Evolutionary conservation across 2,797 vertebrate genomes (phyloP), one percentile per base, ranked within the genome.

Genomic region (Tragopan temminckii): DNA sequence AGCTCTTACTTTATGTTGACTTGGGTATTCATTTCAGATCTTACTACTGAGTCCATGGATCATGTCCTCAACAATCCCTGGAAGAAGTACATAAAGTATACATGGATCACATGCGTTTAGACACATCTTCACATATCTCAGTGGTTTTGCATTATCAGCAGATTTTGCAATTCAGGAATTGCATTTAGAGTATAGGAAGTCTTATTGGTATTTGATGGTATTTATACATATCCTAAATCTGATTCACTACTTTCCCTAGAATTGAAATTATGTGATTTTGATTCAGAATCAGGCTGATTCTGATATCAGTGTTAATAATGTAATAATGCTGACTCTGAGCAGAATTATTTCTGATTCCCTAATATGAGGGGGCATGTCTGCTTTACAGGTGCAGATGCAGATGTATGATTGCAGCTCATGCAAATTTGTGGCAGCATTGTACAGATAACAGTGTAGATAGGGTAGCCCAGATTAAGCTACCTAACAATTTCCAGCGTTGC

Each of bases 311-410:
- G 45, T 78, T 92, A 76, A 64, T 68, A 76, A 61, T 7, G 11
- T 55, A 71, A 63, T 45, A 70, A 48, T 45, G 42, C 46, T 25
- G 3, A 43, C 42, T 64, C 53, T 45, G 38, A 80, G 66, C 58
- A 66, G 72, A 86, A 58, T 36, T 23, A 9, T 75, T 78, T 89
- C 66, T 14, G 23, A 33, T 88, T 70, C 62, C 62, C 8, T 27
- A 35, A 33, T 86, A 35, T 5, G 4, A 2, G 3, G 7, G n/a
- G 40, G 4, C 29, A 19, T 9, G 11, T 66, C 83, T 79, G 43
- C 81, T 90, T 86, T 86, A 38, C 58, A 78, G 69, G 33, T 88
- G 63, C 46, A 55, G 38, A 7, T 92, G 63, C 53, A 85, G 79
- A 10, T 88, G 63, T 76, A 69, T 2, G 2, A 19, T 58, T 67